Conservation (phyloP, 2,888 invertebrate species). For the Pyrgus malvae region DNA sequence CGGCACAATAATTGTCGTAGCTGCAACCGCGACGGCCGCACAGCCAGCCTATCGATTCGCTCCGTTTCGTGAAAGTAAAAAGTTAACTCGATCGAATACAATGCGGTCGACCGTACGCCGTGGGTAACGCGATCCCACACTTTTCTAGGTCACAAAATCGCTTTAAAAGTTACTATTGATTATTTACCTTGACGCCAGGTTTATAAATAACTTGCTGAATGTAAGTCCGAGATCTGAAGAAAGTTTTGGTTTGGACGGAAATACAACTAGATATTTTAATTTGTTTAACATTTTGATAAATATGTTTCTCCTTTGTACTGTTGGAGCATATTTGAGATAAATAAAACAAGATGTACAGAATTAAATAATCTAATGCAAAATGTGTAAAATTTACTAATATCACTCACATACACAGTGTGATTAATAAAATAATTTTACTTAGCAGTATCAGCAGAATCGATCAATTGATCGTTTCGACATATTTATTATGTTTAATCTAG, state of each 20-base stretch:
- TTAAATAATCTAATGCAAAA: too few relatives aligned
- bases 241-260: constrained; percentile 14
- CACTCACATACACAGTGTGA: too few relatives aligned
- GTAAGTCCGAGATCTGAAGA: constrained; percentile 8
- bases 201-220: constrained; percentile 31
- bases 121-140: constrained; percentile 59
- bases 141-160: constrained; percentile 69
- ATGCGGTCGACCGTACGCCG: constrained; percentile 64
- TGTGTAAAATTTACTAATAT: too few relatives aligned
- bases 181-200: constrained; percentile 40
- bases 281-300: too few relatives aligned
- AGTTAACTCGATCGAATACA: constrained; percentile 74
- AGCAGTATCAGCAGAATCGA: too few relatives aligned
- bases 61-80: constrained; percentile 72
- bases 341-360: too few relatives aligned
- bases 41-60: constrained; percentile 70
- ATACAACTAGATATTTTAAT: too few relatives aligned
- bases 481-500: too few relatives aligned
- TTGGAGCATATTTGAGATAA: too few relatives aligned
- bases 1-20: constrained; percentile 72
- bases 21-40: constrained; percentile 69
- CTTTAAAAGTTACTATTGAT: constrained; percentile 63
- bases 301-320: too few relatives aligned
- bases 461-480: too few relatives aligned
- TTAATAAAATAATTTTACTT: too few relatives aligned